Base-by-base conservation (phyloP, 2,113 vertebrate genomes). In the Neolamprologus caudopunctatus region DNA sequence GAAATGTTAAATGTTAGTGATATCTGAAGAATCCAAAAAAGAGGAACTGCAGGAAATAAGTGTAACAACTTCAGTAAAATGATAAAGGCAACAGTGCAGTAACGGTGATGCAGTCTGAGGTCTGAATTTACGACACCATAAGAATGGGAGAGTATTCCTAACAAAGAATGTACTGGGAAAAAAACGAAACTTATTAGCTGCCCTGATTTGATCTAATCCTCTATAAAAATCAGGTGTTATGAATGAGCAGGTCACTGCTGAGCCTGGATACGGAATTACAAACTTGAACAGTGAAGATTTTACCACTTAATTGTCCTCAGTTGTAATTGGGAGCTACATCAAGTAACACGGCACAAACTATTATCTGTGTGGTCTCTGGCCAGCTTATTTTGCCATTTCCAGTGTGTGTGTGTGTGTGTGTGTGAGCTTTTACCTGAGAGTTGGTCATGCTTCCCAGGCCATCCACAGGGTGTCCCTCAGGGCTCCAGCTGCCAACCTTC, bases 401-500 rank as follows among this genome's bases (percentile, higher is more conserved):
- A 28, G 8, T 14, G 73, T 73, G 66, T 47, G 66, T 42, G 14
- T 61, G 16, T 26, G 54, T 28, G 54, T 50, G 14, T 11, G 53
- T 24, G 71, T 10, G 9, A 68, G 8, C 80, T 50, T 85, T 92
- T 97, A 99, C 98, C 98, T 99, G 98, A 28, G 97, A 97, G 91
- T 97, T 97, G 89, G 96, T 96, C 93, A 97, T 97, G 96, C 95
- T 97, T 83, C 96, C 97, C 71, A 97, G 95, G 79, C 96, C 87
- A 5, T 98, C 97, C 9, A 97, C 95, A 5, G 96, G 96, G 4
- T 95, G 97, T 71, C 95, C 97, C 91, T 99, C 98, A 1, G 98
- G 98, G 90, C 97, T 98, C 98, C 98, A 99, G 12, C 97, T 97
- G 53, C 98, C 98, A 1, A 96, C 97, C 90, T 97, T 98, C 95